These are phyloP conservation scores for Phyllotis vaccarum DNA, from an alignment of 2,797 vertebrate species.

Conservation along the genomic window DNA sequence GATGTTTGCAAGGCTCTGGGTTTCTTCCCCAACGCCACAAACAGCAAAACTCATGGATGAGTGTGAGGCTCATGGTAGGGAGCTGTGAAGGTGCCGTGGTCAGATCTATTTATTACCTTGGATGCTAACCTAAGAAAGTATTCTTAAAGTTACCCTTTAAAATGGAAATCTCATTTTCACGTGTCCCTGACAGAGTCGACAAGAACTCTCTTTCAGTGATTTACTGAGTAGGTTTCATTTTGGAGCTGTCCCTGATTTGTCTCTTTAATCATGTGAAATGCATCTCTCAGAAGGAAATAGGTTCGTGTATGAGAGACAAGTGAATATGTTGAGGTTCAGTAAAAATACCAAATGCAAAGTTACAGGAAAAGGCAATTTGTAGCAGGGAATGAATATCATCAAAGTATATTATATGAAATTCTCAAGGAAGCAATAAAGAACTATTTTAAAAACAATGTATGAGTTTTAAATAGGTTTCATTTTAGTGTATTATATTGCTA, in stretches of 20 bases:
- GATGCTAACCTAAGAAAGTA: background rate
- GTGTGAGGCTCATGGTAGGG: background rate
- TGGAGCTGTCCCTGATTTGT: background rate
- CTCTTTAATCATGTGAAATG: background rate
- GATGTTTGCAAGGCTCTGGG: background rate
- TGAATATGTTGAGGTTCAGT: background rate
- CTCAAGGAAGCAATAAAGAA: background rate
- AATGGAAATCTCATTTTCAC: background rate
- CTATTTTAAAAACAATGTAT: background rate
- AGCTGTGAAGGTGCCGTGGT: background rate
- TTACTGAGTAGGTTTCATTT: background rate
- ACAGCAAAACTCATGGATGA: background rate
- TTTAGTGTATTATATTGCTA: background rate
- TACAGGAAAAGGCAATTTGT: background rate
- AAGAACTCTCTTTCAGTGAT: background rate
- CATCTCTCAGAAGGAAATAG: slow-evolving; percentile 1
- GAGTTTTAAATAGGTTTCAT: background rate
- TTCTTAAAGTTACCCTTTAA: background rate
- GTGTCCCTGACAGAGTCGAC: background rate
- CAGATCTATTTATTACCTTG: background rate
- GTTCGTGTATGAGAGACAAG: background rate
- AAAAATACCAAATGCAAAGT: background rate
- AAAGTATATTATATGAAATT: background rate
- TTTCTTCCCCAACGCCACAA: background rate
- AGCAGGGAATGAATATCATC: background rate